Evolutionary conservation across 1,140 invertebrate genomes (phyloP), one percentile per base, ranked within the genome.

Genomic region (Halotydeus destructor): DNA sequence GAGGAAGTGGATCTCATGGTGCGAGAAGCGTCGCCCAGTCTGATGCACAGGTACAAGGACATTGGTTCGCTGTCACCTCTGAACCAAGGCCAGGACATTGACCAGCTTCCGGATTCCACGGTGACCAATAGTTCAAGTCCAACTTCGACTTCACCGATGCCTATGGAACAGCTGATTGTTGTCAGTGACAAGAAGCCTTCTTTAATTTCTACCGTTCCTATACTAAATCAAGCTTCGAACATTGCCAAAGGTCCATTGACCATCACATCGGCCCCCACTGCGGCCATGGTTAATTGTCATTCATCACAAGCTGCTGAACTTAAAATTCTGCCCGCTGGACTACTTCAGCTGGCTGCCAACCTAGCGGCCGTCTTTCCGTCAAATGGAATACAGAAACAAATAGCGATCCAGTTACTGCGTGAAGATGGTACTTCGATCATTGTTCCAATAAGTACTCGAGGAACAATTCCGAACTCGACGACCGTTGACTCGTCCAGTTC

Each of bases 341-440:
- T 44, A 6, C 26, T 44, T 23, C 33, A 35, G 30, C 24, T 44
- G n/a, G 33, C 34, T 14, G 42, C 42, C n/a, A 44, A 44, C 32
- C 9, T 44, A 8, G 42, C 42, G 3, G 34, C 42, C 11, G 42
- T 36, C 18, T 36, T 44, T 16, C 42, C 42, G 5, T 28, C 34
- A 12, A 38, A 34, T 11, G 33, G 18, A 4, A 22, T 43, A 5
- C 24, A 35, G 12, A 24, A 35, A 19, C 44, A 46, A 34, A 35
- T 46, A 11, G 44, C 44, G 8, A 28, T 46, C 16, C 44, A 46
- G 30, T 24, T 46, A 24, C 33, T 46, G 21, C 21, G 44, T 21
- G 37, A 46, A 42, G 44, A 46, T 35, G 44, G 44, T 12, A 46
- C 44, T 24, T 46, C 44, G 11, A 26, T 46, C 8, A 35, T 46